Base-by-base conservation (phyloP, 2,888 invertebrate genomes). In the Cantharis nigra region DNA sequence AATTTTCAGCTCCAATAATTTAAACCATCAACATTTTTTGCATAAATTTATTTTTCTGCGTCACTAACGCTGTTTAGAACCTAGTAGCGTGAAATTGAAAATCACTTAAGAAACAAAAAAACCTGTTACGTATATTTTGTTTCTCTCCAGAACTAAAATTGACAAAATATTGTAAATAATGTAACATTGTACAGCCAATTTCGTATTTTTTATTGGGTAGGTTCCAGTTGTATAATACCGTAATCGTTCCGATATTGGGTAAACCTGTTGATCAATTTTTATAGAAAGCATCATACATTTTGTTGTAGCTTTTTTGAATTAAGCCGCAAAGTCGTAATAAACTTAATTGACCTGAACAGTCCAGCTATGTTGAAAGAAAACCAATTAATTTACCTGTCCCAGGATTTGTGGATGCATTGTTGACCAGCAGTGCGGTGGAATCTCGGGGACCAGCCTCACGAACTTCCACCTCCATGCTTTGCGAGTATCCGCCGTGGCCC, bases 391-490 rank as follows among this genome's bases (percentile, higher is more conserved):
- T 83, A 87, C 87, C 87, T 84, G 85, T 82, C 78, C 85, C 81
- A 71, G 86, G 82, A 82, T 85, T 86, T 75, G 83, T 82, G 76
- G 87, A 85, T 64, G 87, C 86, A 80, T 86, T 87, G 85, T 87
- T 87, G 84, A 84, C 86, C 85, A 87, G 85, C 79, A 85, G 83
- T 81, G 84, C 81, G 80, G 85, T 86, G 83, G 87, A 83, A 82
- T 86, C 86, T 75, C 84, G 79, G 64, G 82, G 76, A 63, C 70
- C 80, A 83, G 85, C 84, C 83, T 87, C 86, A 78, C 87, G 86
- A 77, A 89, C 86, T 83, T 88, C 88, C 86, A 88, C 88, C 83
- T 88, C 88, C 88, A 89, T 88, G 85, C 85, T 87, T 81, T 85
- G 86, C 77, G 85, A 85, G 86, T 82, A 82, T 81, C 87, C 86